Evolutionary conservation across 2,113 vertebrate genomes (phyloP).

Genomic region (Pica pica): DNA sequence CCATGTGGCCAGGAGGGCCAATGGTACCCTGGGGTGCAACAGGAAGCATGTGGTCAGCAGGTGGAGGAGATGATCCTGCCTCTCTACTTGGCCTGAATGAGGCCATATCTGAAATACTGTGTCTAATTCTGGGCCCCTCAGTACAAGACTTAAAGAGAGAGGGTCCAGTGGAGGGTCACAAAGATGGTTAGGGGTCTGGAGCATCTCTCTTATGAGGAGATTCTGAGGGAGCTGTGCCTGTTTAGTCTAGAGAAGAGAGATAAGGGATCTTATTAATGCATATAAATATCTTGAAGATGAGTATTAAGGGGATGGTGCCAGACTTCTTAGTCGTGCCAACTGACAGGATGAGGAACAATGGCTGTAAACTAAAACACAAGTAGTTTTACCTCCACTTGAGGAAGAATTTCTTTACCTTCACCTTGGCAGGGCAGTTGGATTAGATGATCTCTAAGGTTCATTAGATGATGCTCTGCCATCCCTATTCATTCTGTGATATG

Average conservation of each 20-base stretch:
- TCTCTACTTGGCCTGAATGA: not conserved
- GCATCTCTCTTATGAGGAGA: not conserved
- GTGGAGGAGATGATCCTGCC: not conserved
- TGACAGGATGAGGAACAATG: not conserved
- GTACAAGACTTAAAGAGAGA: not conserved
- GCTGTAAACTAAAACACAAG: not conserved
- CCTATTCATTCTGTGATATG: not conserved
- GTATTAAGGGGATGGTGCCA: not conserved
- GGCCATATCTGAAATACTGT: not conserved
- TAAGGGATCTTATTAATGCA: not conserved
- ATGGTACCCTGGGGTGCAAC: not conserved
- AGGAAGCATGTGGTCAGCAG: not conserved
- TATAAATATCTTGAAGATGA: not conserved
- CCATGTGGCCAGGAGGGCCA: not conserved
- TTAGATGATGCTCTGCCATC: not conserved
- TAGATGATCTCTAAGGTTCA: not conserved
- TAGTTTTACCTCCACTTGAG: not conserved
- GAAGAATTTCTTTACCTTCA: not conserved
- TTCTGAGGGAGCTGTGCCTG: not conserved
- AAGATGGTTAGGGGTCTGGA: not conserved
- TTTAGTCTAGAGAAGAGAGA: not conserved
- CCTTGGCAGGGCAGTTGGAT: not conserved
- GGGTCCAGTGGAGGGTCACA: accelerated
- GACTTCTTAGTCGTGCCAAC: not conserved
- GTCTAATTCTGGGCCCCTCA: not conserved